Conservation (phyloP, 1,140 invertebrate genomes). For the Brachionus paranguensis region DNA sequence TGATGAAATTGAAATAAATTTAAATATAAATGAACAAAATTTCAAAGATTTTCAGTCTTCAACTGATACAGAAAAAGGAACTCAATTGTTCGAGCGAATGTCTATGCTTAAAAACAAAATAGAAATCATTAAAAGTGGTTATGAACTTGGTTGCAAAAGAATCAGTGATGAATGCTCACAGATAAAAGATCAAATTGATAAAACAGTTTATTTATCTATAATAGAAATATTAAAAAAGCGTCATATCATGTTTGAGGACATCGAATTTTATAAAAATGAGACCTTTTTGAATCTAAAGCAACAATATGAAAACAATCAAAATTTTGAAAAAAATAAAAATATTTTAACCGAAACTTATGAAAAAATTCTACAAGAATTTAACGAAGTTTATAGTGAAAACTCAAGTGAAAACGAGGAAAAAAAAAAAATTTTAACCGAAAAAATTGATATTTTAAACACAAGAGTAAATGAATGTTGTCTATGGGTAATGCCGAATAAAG, state of each 20-base stretch:
- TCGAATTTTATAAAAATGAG: conserved; percentile 23
- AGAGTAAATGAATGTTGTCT: not conserved
- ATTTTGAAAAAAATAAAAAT: not conserved
- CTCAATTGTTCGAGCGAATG: not conserved
- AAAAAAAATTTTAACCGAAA: not conserved
- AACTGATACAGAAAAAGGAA: not conserved
- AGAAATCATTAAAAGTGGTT: not conserved
- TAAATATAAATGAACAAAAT: not conserved
- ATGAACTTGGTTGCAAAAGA: not conserved
- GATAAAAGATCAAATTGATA: not conserved
- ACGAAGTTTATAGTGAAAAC: not conserved
- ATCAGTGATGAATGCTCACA: not conserved
- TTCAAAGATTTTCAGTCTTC: not conserved
- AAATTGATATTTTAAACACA: not conserved
- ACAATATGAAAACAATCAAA: not conserved
- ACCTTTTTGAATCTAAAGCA: not conserved
- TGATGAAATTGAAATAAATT: not conserved
- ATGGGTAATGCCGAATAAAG: not conserved
- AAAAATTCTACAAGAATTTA: not conserved
- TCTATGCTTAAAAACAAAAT: not conserved
- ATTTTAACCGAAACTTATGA: not conserved
- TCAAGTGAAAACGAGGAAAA: not conserved
- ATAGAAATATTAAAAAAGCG: not conserved
- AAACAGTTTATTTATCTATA: not conserved
- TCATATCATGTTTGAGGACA: not conserved